These are phyloP conservation scores for Andrena chrysosceles DNA, from an alignment of 2,888 invertebrate species.

Conservation along the genomic window DNA sequence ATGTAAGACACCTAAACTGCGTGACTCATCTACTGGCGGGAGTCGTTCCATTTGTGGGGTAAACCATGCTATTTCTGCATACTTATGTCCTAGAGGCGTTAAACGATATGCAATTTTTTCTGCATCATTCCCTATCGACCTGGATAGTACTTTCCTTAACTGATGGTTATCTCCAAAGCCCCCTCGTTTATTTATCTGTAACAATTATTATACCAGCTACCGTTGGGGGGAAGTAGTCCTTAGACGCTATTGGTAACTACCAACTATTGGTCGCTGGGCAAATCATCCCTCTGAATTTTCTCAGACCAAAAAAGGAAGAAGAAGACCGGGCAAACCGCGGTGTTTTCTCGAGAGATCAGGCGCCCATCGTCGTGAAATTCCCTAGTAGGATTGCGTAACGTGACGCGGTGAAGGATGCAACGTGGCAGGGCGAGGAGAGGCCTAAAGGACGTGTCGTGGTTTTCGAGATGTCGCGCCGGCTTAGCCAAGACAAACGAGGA, in stretches of 20 bases:
- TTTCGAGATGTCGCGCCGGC: constrained; percentile 83
- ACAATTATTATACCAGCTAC: constrained; percentile 45
- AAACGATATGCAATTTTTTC: constrained; percentile 22
- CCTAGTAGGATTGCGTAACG: constrained; percentile 64
- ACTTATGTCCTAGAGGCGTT: constrained; percentile 38
- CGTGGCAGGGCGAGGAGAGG: constrained; percentile 57
- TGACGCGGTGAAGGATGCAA: constrained; percentile 57
- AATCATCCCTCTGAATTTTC: neutral
- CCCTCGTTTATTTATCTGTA: constrained; percentile 38
- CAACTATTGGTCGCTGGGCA: neutral
- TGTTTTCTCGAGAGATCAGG: neutral
- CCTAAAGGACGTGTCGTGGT: constrained; percentile 79
- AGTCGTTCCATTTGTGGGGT: constrained; percentile 36
- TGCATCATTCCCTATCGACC: neutral
- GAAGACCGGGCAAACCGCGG: neutral
- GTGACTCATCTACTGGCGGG: constrained; percentile 35
- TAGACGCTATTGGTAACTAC: constrained; percentile 12
- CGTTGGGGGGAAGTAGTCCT: constrained; percentile 17
- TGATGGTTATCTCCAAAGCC: constrained; percentile 12
- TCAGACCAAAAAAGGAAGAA: neutral
- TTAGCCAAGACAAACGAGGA: constrained; percentile 80
- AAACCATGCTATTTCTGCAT: constrained; percentile 22
- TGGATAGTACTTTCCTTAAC: neutral
- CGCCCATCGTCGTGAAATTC: constrained; percentile 29
- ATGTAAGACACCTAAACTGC: constrained; percentile 28